Percentiles rank a stretch among this genome's conserved stretches.
Conservation (phyloP, 1,140 invertebrate species). For the Cyphomyrmex costatus region DNA sequence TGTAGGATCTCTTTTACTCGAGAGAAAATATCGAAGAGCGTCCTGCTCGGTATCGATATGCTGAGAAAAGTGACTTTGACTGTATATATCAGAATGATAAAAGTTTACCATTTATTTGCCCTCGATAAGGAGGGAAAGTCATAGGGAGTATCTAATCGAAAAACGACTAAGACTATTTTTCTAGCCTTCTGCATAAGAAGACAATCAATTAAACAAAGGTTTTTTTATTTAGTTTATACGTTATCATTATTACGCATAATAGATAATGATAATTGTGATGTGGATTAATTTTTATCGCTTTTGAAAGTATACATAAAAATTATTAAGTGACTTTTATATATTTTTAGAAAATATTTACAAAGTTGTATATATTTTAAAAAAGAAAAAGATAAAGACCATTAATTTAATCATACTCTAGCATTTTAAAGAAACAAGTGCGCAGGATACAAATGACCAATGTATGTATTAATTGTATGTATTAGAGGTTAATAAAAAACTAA, state of each 20-base stretch:
- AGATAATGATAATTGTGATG: no score
- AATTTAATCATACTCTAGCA: no score
- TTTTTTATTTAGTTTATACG: not conserved
- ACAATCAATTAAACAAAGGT: not conserved
- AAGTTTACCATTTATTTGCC: slow-evolving; percentile 63
- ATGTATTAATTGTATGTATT: no score
- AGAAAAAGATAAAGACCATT: no score
- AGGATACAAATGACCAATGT: no score
- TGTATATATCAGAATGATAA: slow-evolving; percentile 63
- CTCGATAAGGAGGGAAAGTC: slow-evolving; percentile 24
- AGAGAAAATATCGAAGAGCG: slow-evolving; percentile 62
- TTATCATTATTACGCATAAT: no score
- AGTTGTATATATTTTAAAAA: no score
- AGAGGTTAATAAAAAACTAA: not conserved
- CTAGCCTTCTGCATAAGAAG: not conserved
- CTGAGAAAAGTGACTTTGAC: slow-evolving; percentile 62
- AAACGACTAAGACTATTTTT: not conserved
- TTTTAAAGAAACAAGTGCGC: no score
- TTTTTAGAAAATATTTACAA: no score
- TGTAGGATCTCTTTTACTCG: slow-evolving; percentile 29
- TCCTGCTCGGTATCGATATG: slow-evolving; percentile 56
- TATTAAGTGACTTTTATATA: no score
- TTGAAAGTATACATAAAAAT: no score
- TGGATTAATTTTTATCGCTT: no score
- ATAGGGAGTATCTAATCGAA: slow-evolving; percentile 36